Evolutionary conservation across 2,113 vertebrate genomes (phyloP).

Genomic region (Capricornis sumatraensis): DNA sequence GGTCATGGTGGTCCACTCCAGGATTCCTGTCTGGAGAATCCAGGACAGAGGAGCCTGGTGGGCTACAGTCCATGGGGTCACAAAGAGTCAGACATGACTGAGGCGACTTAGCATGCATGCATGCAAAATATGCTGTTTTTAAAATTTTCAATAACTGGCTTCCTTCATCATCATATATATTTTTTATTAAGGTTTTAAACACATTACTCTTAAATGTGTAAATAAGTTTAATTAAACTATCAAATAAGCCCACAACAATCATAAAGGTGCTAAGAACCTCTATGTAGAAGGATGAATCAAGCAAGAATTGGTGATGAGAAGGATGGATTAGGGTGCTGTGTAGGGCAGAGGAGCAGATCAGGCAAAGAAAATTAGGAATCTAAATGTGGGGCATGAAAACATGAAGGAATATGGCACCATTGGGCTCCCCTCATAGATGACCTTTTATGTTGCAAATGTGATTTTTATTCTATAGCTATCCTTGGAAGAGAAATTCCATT

Average conservation of each 20-base stretch:
- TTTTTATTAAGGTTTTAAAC: neutral
- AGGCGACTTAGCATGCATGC: neutral
- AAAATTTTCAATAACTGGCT: neutral
- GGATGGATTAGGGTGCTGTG: too few relatives aligned
- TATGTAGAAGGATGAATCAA: neutral
- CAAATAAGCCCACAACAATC: neutral
- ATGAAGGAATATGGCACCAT: neutral
- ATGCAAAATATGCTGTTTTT: neutral
- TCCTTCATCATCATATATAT: neutral
- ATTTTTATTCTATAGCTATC: neutral
- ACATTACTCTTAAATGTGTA: neutral
- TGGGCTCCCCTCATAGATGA: neutral
- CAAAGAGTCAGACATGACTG: neutral
- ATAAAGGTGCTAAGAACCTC: neutral
- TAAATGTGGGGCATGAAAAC: neutral
- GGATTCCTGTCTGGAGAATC: neutral
- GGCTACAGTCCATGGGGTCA: neutral
- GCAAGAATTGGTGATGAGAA: neutral
- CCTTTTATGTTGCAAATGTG: neutral
- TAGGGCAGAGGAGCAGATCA: neutral
- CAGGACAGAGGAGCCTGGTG: neutral
- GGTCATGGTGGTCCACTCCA: neutral
- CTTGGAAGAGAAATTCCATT: neutral
- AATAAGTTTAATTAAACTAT: neutral
- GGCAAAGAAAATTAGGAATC: neutral